Evolutionary conservation across 2,888 invertebrate genomes (phyloP), one percentile per base, ranked within the genome.

Genomic region (Drosophila cognata): DNA sequence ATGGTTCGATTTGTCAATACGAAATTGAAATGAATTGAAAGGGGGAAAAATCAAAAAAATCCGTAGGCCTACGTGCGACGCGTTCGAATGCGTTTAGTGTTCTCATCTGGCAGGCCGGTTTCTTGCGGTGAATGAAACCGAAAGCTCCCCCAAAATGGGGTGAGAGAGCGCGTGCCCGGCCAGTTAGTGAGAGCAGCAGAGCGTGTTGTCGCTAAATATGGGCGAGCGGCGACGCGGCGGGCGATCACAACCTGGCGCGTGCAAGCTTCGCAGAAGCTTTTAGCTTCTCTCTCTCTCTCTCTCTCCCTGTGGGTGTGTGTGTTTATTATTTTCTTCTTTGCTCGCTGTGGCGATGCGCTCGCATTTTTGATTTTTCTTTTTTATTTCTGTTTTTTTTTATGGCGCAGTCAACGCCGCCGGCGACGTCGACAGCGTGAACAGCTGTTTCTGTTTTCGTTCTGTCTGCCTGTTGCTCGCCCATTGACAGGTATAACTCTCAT

Each of bases 51-150:
- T 63, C 50, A 18, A 7, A 62, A 57, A 64, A 74, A 46, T 69
- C 64, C 76, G 81, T 74, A 73, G 88, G 85, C 84, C 79, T 84
- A 82, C 89, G 89, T 84, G 88, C 85, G 85, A 68, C 68, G 79
- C 82, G 77, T 87, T 84, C 64, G 77, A 89, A 82, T 84, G 90
- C 88, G 87, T 78, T 88, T 82, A 82, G 80, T 74, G 82, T 91
- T 87, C 87, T 87, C 89, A 83, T 36, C 85, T 67, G 67, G 62
- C 88, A 67, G 79, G 70, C 74, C 74, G 88, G 91, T 82, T 87
- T 84, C 79, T 79, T 71, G 67, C 77, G 68, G 82, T 89, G 73
- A 89, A 84, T 82, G 89, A 85, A 82, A 82, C 83, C 53, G 70
- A 84, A 81, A 82, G 74, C 77, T 74, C 55, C 35, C 50, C 67